These are phyloP conservation scores for Stramonita haemastoma DNA, from an alignment of 2,888 invertebrate genomes.

Conservation along the genomic window DNA sequence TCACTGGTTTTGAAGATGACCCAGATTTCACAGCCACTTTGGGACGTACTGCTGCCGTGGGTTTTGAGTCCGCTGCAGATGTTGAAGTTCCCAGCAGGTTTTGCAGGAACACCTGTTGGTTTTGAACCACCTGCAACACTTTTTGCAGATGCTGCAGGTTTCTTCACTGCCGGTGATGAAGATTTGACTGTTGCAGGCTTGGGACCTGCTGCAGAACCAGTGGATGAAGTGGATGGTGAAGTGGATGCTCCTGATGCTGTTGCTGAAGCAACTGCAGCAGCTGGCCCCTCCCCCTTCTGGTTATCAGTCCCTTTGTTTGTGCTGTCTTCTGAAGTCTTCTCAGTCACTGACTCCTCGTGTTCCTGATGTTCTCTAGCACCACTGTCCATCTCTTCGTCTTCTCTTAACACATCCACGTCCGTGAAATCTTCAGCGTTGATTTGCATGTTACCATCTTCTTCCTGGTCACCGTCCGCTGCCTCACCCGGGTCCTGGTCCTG, in stretches of 20 bases:
- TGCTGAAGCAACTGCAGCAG: not conserved
- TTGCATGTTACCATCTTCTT: conserved; percentile 21
- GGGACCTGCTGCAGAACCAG: too few relatives aligned
- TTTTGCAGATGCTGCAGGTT: conserved; percentile 15
- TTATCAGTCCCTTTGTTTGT: not conserved
- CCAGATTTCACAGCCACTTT: not conserved
- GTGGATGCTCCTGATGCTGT: not conserved
- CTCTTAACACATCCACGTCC: not conserved
- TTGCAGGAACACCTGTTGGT: conserved; percentile 15
- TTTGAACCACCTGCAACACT: conserved; percentile 30
- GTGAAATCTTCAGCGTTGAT: not conserved
- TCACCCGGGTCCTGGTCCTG: not conserved
- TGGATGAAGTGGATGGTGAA: not conserved
- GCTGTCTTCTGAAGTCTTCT: not conserved
- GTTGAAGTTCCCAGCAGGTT: conserved; percentile 57
- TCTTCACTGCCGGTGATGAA: conserved; percentile 8
- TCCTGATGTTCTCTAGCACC: not conserved
- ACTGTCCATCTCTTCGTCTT: not conserved
- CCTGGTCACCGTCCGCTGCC: not conserved
- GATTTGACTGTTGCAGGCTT: conserved; percentile 14
- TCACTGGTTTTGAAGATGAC: conserved; percentile 29
- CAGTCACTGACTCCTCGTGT: conserved; percentile 4
- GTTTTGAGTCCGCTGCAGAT: conserved; percentile 50
- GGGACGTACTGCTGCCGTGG: not conserved
- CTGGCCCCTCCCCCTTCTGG: not conserved